Conservation (phyloP, 1,140 invertebrate species). For the Aplysia californica region DNA sequence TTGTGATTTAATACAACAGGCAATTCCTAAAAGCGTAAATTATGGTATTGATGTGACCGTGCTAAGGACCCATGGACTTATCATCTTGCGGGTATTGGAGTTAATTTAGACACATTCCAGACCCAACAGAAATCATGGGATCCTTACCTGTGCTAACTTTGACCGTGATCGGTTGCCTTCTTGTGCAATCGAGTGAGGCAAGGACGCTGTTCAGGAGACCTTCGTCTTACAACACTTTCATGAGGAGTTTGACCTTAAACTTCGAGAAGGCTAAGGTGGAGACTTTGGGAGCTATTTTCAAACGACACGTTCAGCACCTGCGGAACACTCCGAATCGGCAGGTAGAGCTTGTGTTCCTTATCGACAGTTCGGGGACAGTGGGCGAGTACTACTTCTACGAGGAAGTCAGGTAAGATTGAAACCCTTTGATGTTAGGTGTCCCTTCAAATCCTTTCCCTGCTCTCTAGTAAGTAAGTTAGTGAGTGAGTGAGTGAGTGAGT, state of each 20-base stretch:
- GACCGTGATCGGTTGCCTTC: too few relatives aligned
- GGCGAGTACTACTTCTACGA: conserved; percentile 77
- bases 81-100: too few relatives aligned
- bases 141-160: too few relatives aligned
- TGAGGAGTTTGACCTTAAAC: conserved; percentile 22
- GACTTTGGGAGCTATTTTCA: conserved; percentile 71
- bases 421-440: not conserved
- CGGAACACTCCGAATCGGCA: conserved; percentile 61
- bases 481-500: too few relatives aligned
- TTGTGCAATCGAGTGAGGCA: too few relatives aligned
- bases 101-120: too few relatives aligned
- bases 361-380: conserved; percentile 78
- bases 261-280: conserved; percentile 71
- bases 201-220: conserved; percentile 1
- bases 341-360: conserved; percentile 77
- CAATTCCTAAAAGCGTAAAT: too few relatives aligned
- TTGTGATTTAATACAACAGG: too few relatives aligned
- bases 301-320: conserved; percentile 69
- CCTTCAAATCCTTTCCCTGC: not conserved
- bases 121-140: too few relatives aligned
- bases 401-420: conserved; percentile 67
- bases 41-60: too few relatives aligned
- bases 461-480: not conserved
- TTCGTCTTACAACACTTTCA: conserved; percentile 32
- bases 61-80: too few relatives aligned